Conservation (phyloP, 1,140 invertebrate genomes). For the Zaprionus ghesquierei region DNA sequence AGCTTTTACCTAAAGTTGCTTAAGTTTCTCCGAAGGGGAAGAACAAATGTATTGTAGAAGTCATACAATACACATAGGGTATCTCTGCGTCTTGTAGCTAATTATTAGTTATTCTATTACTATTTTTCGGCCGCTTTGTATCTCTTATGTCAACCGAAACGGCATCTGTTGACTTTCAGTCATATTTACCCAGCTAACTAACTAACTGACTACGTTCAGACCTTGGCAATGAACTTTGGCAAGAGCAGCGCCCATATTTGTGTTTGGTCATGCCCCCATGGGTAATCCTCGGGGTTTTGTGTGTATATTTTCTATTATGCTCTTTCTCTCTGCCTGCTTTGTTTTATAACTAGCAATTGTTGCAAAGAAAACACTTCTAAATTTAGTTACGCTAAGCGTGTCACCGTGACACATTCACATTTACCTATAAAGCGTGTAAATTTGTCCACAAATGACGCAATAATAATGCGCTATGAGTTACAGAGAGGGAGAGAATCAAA, state of each 20-base stretch:
- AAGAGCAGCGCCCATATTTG: constrained; percentile 19
- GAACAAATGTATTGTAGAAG: background rate
- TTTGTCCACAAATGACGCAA: constrained; percentile 44
- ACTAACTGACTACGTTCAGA: constrained; percentile 12
- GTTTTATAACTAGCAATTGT: constrained; percentile 15
- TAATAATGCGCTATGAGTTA: constrained; percentile 1
- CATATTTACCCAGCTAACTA: constrained; percentile 18
- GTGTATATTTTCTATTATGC: background rate
- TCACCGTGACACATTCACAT: constrained; percentile 30
- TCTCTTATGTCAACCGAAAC: constrained; percentile 15
- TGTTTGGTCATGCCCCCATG: constrained; percentile 59
- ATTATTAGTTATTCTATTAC: background rate
- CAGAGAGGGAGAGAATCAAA: background rate
- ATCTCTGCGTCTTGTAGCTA: background rate
- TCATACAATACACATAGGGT: no score
- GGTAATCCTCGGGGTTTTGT: constrained; percentile 30
- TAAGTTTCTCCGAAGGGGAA: constrained; percentile 8
- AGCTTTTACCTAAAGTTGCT: constrained; percentile 8
- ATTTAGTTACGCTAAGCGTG: constrained; percentile 22
- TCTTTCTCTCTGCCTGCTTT: constrained; percentile 3
- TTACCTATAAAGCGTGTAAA: constrained; percentile 33
- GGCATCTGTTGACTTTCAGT: background rate
- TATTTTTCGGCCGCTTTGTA: constrained; percentile 12
- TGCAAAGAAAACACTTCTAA: constrained; percentile 29
- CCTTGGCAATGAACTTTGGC: constrained; percentile 66